Base-by-base conservation (phyloP, 2,888 invertebrate genomes). In the Agrochola macilenta region DNA sequence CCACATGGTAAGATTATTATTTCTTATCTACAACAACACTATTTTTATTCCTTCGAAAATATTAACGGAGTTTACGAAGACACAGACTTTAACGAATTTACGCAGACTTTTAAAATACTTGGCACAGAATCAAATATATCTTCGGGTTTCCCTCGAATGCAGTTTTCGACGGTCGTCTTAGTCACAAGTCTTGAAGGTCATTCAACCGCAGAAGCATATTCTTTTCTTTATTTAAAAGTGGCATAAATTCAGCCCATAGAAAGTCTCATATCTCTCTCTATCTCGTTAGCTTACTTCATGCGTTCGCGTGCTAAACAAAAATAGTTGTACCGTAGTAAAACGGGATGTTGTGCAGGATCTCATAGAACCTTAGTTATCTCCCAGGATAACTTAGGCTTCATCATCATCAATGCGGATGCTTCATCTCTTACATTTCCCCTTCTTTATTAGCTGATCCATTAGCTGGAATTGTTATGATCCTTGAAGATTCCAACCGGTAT, bases 101-200 rank as follows among this genome's bases (percentile, higher is more conserved):
- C 1, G 12, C 39, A 43, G 1, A 26, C 17, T 46, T 60, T 30
- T 30, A n/a, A 78, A 78, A 64, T 60, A 69, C 39, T 60, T 84
- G 79, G 79, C 70, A 65, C n/a, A 2, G 8, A 49, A 0, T 69
- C 79, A 79, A 78, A 54, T 23, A 30, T 63, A 30, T n/a, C 2
- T n/a, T 63, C 12, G n/a, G 26, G 26, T 54, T 65, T 79, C 5
- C 20, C 14, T 79, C 4, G 12, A 8, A 26, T 54, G 60, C 64
- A 69, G 43, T 60, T 79, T 3, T 58, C 14, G 17, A 49, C 14
- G 35, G 8, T 61, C 8, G 7, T 57, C 54, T 52, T 39, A 17
- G 14, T n/a, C n/a, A 63, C 20, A 43, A 63, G 30, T 58, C n/a
- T 39, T 12, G 17, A n/a, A 58, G 43, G 78, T 64, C 30, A 43